Evolutionary conservation across 2,113 vertebrate genomes (phyloP).

Genomic region (Candoia aspera): DNA sequence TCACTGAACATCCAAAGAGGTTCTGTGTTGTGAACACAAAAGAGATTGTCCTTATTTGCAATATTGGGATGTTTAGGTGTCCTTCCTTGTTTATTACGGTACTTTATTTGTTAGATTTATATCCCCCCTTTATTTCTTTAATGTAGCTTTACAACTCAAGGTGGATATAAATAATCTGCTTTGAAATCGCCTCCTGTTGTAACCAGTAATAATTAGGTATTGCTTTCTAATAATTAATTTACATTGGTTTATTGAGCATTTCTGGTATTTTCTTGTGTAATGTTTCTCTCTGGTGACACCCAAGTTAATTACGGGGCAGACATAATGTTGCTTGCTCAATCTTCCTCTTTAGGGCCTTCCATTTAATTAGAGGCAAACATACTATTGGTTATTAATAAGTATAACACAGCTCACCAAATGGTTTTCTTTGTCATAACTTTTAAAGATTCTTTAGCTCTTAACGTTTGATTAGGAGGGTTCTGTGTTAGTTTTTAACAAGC

Average conservation of each 20-base stretch:
- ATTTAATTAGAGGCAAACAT: conserved; percentile 55
- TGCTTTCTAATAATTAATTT: conserved; percentile 49
- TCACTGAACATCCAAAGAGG: neutral
- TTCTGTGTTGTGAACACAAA: neutral
- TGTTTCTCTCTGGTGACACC: conserved; percentile 41
- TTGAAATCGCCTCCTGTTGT: conserved; percentile 4
- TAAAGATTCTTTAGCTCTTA: neutral
- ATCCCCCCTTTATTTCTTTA: neutral
- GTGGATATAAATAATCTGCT: neutral
- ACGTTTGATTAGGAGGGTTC: neutral
- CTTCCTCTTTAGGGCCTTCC: conserved; percentile 38
- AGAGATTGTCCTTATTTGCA: neutral
- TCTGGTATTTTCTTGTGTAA: conserved; percentile 58
- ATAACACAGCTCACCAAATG: conserved; percentile 41
- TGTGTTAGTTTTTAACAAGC: neutral
- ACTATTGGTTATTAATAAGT: conserved; percentile 40
- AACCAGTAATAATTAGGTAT: conserved; percentile 27
- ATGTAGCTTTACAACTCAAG: neutral
- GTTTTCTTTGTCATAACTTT: conserved; percentile 7
- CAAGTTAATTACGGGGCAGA: conserved; percentile 68
- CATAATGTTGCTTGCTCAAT: neutral
- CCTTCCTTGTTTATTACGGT: neutral
- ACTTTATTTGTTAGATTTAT: neutral
- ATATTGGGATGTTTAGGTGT: neutral
- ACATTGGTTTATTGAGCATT: conserved; percentile 39